Base-by-base conservation (phyloP, 1,140 invertebrate genomes). In the Frieseomelitta varia region DNA sequence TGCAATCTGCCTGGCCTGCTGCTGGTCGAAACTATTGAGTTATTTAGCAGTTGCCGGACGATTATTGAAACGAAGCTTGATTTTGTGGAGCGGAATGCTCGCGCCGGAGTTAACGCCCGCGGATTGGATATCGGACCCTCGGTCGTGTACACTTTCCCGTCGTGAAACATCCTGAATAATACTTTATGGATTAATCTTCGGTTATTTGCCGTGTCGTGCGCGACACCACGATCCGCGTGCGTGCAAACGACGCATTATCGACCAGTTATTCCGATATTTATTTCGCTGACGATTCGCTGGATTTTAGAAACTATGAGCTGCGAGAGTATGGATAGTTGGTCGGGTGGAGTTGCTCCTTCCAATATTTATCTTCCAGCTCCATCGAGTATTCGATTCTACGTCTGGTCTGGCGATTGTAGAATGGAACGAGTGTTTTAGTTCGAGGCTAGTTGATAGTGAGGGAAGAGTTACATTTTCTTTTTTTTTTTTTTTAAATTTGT, bases 31-130 rank as follows among this genome's bases (percentile, higher is more conserved):
- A 69, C 68, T 67, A 72, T 58, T 69, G 71, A 81, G 72, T 69
- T 85, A 81, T 81, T 81, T 81, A 79, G 30, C 71, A 75, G 79
- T 81, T 81, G 27, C 68, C 24, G 53, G 69, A 53, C n/a, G 71
- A 74, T 74, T 75, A 74, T 81, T 75, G 71, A 82, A 27, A 77
- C 73, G 34, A 77, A 58, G 30, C 55, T 19, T 51, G 68, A 61
- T 72, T n/a, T 73, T 61, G n/a, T 51, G 79, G 19, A 74, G 65
- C 24, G 39, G 10, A 55, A 34, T 74, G 51, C 47, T 53, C 63
- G 69, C 65, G 19, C 21, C 1, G 19, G 27, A 51, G 77, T 67
- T 53, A 78, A 30, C 53, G 39, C 55, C 56, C 12, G 10, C 56
- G 21, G 58, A 14, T 81, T 19, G 39, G 47, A 74, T 55, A 58